Percentiles rank a stretch among this genome's conserved stretches.
These are phyloP conservation scores for Eupithecia subumbrata DNA, from an alignment of 2,888 invertebrate species.

Conservation along the genomic window DNA sequence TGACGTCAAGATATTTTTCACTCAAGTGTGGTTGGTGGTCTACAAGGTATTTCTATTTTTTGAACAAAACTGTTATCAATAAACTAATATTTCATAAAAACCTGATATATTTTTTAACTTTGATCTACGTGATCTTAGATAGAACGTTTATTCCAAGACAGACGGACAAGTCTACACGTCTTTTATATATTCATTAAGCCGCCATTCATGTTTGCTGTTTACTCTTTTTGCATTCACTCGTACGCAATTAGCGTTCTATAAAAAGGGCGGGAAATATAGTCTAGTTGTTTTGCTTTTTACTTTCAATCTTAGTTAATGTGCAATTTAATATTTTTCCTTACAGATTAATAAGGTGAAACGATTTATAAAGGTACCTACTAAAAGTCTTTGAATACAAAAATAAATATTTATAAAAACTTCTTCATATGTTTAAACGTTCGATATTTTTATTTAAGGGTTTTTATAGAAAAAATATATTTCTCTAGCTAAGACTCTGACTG, in stretches of 20 bases:
- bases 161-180: not conserved
- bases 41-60: not conserved
- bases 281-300: not conserved
- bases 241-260: constrained; percentile 19
- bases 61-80: not conserved
- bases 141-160: not conserved
- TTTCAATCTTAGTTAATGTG: not conserved
- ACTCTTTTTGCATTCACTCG: constrained; percentile 25
- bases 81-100: not conserved
- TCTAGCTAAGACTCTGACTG: not conserved
- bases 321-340: not conserved
- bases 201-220: constrained; percentile 32
- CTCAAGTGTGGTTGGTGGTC: not conserved
- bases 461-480: no score
- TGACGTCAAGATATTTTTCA: not conserved
- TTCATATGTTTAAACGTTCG: not conserved
- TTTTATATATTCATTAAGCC: constrained; percentile 26
- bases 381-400: not conserved
- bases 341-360: not conserved
- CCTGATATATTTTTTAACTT: not conserved
- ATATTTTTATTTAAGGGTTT: no score
- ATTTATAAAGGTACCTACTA: not conserved
- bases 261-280: constrained; percentile 5
- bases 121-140: not conserved
- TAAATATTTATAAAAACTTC: not conserved